A percentile compares a stretch with the other conserved stretches of the same genome.
Evolutionary conservation across 1,140 invertebrate species (phyloP).

Genomic region (Eriocheir sinensis): DNA sequence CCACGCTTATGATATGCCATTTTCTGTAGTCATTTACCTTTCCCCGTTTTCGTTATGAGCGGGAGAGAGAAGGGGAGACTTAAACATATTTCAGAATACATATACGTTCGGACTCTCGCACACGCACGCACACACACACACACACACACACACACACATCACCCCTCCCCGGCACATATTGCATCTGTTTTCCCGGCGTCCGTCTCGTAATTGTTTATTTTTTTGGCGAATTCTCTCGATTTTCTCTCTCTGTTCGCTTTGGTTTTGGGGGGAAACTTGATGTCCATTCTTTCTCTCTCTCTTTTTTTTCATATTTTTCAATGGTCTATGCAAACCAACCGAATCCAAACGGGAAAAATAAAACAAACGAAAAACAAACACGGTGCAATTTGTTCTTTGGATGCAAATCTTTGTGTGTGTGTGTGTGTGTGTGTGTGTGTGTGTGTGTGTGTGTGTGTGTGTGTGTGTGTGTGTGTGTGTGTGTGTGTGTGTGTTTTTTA

Average conservation of each 20-base stretch:
- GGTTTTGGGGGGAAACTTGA: background rate
- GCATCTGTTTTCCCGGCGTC: background rate
- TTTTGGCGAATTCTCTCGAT: background rate
- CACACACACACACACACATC: no score
- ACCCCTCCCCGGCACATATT: background rate
- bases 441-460: background rate
- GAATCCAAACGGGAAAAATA: background rate
- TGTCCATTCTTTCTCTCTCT: background rate
- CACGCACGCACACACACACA: no score
- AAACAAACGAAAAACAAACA: background rate
- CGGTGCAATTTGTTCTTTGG: conserved; percentile 3
- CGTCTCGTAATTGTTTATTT: conserved; percentile 33
- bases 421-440: background rate
- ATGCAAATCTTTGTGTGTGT: background rate
- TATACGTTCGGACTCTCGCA: no score
- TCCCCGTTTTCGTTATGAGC: background rate
- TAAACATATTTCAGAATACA: background rate
- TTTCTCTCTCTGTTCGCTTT: background rate
- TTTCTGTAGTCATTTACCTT: background rate
- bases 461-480: background rate
- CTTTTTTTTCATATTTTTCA: conserved; percentile 7
- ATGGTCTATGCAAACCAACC: background rate
- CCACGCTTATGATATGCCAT: background rate
- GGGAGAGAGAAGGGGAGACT: background rate
- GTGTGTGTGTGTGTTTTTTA: background rate